Percentiles rank a stretch among this genome's conserved stretches.
Evolutionary conservation across 2,113 vertebrate genomes (phyloP).

Genomic region (Eidolon helvum): DNA sequence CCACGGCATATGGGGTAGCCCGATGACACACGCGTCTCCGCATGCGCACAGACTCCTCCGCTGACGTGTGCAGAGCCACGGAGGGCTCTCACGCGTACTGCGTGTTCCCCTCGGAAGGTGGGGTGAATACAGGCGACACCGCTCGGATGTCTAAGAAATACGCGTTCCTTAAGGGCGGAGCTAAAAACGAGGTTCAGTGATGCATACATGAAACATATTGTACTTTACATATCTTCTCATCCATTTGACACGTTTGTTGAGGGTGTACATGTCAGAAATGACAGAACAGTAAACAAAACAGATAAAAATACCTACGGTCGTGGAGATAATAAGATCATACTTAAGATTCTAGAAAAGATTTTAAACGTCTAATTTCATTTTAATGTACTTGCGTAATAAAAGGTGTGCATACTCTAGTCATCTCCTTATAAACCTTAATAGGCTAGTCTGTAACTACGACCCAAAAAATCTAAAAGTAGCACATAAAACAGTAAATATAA

Average conservation of each 20-base stretch:
- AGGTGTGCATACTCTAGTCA: background rate
- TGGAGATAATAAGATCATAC: background rate
- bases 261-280: background rate
- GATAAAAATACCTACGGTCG: background rate
- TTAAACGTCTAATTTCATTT: background rate
- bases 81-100: background rate
- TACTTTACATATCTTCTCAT: background rate
- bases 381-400: background rate
- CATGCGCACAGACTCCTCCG: rapidly evolving
- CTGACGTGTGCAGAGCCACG: background rate
- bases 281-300: background rate
- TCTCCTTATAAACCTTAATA: background rate
- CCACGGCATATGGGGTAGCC: background rate
- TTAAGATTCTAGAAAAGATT: background rate
- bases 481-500: background rate
- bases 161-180: background rate
- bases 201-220: background rate
- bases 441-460: background rate
- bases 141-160: background rate
- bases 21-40: background rate
- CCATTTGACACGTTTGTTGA: background rate
- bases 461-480: background rate
- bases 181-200: background rate
- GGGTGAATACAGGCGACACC: background rate
- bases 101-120: background rate